Conservation (phyloP, 2,888 invertebrate genomes). For the Agriopis marginaria region DNA sequence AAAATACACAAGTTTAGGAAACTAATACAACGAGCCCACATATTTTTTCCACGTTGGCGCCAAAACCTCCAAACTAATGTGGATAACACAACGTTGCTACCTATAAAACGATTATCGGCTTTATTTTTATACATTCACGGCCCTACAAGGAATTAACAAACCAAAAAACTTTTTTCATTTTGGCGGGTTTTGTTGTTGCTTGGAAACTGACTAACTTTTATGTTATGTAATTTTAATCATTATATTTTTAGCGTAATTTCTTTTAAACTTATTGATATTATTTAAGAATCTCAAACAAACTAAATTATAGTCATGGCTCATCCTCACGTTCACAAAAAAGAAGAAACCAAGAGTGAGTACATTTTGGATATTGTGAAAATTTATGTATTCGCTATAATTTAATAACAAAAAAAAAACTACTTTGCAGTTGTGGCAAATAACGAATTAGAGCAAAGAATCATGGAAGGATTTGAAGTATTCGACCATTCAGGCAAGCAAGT, state of each 20-base stretch:
- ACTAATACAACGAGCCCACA: too few relatives aligned
- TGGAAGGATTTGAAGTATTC: slow-evolving; percentile 95
- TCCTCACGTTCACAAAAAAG: slow-evolving; percentile 40
- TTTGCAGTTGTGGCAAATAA: slow-evolving; percentile 85
- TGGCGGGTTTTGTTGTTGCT: slow-evolving; percentile 47
- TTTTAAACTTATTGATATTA: slow-evolving; percentile 47
- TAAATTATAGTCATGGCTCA: slow-evolving; percentile 63
- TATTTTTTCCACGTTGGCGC: too few relatives aligned
- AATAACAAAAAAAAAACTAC: slow-evolving; percentile 36
- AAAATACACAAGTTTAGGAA: too few relatives aligned
- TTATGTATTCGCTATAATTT: neutral
- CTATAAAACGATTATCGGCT: neutral
- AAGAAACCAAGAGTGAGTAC: slow-evolving; percentile 64
- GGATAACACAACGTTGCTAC: neutral
- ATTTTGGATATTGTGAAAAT: too few relatives aligned
- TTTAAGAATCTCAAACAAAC: slow-evolving; percentile 60
- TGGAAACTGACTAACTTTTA: slow-evolving; percentile 45
- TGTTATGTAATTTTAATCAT: slow-evolving; percentile 8
- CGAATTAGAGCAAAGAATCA: slow-evolving; percentile 92
- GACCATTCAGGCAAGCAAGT: slow-evolving; percentile 95
- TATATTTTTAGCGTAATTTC: slow-evolving; percentile 25
- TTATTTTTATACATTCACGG: neutral
- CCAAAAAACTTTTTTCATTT: neutral
- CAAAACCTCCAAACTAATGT: too few relatives aligned
- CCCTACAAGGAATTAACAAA: too few relatives aligned